These are phyloP conservation scores for Tricholauxania praeusta DNA, from an alignment of 2,888 invertebrate species.

Conservation along the genomic window DNA sequence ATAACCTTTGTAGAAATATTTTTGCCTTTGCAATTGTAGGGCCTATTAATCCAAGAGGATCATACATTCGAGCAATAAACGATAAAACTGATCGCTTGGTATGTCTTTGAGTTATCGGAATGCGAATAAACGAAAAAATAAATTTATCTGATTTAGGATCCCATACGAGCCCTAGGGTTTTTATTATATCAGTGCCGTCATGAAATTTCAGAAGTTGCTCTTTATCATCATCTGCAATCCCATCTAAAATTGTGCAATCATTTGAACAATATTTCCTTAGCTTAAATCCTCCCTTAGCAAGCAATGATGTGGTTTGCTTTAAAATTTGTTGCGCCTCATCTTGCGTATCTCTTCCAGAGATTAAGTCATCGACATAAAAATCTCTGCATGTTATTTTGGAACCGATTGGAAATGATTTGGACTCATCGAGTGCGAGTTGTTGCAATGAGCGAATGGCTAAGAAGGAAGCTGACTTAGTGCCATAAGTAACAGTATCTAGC, in stretches of 20 bases:
- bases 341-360: constrained; percentile 22
- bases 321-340: constrained; percentile 23
- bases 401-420: constrained; percentile 14
- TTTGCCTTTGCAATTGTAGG: constrained; percentile 33
- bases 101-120: not conserved
- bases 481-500: too few relatives aligned
- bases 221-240: not conserved
- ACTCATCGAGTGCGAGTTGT: constrained; percentile 26
- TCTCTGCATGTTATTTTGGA: constrained; percentile 19
- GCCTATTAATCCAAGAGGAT: constrained; percentile 36
- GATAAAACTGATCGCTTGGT: constrained; percentile 28
- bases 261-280: constrained; percentile 30
- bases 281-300: constrained; percentile 20
- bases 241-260: constrained; percentile 10
- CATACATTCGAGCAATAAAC: constrained; percentile 29
- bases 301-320: not conserved
- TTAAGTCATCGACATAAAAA: constrained; percentile 39
- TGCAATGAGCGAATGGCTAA: constrained; percentile 27
- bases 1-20: constrained; percentile 35
- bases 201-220: constrained; percentile 28
- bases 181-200: constrained; percentile 34
- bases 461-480: too few relatives aligned
- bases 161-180: constrained; percentile 27
- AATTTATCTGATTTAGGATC: constrained; percentile 11
- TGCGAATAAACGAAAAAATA: constrained; percentile 26